Conservation (phyloP, 2,888 invertebrate species). For the Ennomos quercinarius region DNA sequence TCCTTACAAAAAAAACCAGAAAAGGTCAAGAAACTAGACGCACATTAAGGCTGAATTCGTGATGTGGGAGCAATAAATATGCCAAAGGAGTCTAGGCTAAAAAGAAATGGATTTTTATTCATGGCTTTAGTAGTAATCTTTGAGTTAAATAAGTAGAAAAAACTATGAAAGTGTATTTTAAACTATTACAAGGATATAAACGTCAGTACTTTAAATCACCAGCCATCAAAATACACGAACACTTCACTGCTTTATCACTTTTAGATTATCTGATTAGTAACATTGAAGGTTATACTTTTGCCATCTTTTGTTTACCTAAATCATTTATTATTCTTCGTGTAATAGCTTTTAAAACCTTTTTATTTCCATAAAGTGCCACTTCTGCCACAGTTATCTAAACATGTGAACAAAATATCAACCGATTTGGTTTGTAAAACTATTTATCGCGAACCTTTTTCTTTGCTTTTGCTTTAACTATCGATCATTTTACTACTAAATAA, state of each 20-base stretch:
- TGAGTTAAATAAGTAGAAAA: too few relatives aligned
- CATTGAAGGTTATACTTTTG: slow-evolving; percentile 30
- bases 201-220: too few relatives aligned
- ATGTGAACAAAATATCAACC: too few relatives aligned
- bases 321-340: slow-evolving; percentile 19
- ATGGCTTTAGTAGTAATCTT: too few relatives aligned
- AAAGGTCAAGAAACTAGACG: slow-evolving; percentile 37
- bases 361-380: too few relatives aligned
- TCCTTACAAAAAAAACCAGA: slow-evolving; percentile 29
- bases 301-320: slow-evolving; percentile 21
- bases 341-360: background rate
- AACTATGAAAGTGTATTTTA: too few relatives aligned
- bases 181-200: too few relatives aligned
- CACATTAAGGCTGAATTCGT: slow-evolving; percentile 6
- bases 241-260: slow-evolving; percentile 16
- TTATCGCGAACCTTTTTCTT: slow-evolving; percentile 1
- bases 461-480: too few relatives aligned
- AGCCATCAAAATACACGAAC: background rate
- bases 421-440: background rate
- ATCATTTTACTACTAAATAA: background rate
- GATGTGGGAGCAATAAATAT: slow-evolving; percentile 8
- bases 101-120: too few relatives aligned
- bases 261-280: slow-evolving; percentile 34
- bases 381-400: too few relatives aligned
- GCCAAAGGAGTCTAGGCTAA: slow-evolving; percentile 1